Conservation (phyloP, 1,140 invertebrate species). For the Drosophila teissieri region DNA sequence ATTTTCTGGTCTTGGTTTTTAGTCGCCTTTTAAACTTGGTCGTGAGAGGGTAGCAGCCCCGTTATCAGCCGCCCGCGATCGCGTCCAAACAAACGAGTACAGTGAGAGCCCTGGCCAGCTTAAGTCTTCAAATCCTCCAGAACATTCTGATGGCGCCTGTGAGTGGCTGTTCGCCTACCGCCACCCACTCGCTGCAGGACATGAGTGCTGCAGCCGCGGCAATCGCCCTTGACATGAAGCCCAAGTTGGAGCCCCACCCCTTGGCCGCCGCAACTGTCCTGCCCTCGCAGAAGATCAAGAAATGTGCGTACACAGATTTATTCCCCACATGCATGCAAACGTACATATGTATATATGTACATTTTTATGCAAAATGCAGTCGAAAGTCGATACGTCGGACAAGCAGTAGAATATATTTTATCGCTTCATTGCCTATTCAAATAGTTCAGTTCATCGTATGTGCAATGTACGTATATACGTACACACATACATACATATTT, state of each 20-base stretch:
- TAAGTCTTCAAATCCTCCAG: constrained; percentile 49
- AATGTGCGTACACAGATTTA: constrained; percentile 66
- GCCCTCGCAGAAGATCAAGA: constrained; percentile 74
- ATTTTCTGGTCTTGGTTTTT: constrained; percentile 81
- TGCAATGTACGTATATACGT: too few species aligned
- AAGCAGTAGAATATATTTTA: neutral
- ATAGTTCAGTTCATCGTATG: too few species aligned
- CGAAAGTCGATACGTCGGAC: neutral
- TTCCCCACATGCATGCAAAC: neutral
- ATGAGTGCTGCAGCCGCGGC: constrained; percentile 72
- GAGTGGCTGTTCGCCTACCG: constrained; percentile 50
- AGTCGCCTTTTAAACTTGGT: constrained; percentile 84
- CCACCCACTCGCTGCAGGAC: constrained; percentile 72
- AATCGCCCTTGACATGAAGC: constrained; percentile 74
- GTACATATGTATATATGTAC: neutral
- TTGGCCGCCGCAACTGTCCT: constrained; percentile 6
- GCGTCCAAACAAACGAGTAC: constrained; percentile 14
- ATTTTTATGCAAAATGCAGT: neutral
- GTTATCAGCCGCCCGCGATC: constrained; percentile 23
- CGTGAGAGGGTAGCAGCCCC: constrained; percentile 82
- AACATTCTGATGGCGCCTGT: constrained; percentile 68
- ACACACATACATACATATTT: neutral
- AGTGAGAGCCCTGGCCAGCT: constrained; percentile 30
- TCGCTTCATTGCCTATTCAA: neutral
- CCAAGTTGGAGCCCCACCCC: constrained; percentile 47